Conservation (phyloP, 2,113 vertebrate species). For the Microtus oregoni region DNA sequence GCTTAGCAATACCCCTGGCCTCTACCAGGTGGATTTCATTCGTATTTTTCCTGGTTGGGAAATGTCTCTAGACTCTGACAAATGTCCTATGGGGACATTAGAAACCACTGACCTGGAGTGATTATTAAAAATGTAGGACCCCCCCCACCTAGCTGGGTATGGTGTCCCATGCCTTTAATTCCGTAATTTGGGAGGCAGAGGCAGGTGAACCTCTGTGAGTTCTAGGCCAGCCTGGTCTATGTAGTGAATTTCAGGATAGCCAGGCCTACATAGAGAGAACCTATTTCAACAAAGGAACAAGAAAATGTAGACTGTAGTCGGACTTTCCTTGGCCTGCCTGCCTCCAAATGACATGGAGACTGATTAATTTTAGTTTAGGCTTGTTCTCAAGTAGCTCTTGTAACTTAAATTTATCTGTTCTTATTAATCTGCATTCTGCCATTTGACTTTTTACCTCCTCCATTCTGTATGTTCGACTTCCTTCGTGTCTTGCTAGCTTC, state of each 20-base stretch:
- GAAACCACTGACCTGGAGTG: not conserved
- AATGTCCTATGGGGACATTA: not conserved
- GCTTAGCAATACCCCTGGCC: not conserved
- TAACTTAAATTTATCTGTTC: not conserved
- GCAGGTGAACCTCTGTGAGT: not conserved
- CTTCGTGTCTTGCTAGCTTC: not conserved
- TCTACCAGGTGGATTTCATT: not conserved
- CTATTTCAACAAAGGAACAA: not conserved
- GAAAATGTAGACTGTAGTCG: not conserved
- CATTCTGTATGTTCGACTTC: not conserved
- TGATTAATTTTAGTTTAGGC: not conserved
- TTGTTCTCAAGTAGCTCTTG: not conserved
- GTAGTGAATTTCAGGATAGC: not conserved
- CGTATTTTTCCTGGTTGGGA: not conserved
- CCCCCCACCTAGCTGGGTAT: not conserved
- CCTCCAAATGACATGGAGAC: not conserved
- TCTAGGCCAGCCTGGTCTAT: not conserved
- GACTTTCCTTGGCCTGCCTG: not conserved
- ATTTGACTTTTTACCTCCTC: not conserved
- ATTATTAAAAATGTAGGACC: not conserved
- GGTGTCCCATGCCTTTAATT: not conserved
- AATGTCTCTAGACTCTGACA: not conserved
- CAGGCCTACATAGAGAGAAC: not conserved
- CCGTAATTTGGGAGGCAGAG: not conserved
- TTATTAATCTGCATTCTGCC: not conserved